Conservation (phyloP, 1,140 invertebrate species). For the Holcopasites calliopsidis region DNA sequence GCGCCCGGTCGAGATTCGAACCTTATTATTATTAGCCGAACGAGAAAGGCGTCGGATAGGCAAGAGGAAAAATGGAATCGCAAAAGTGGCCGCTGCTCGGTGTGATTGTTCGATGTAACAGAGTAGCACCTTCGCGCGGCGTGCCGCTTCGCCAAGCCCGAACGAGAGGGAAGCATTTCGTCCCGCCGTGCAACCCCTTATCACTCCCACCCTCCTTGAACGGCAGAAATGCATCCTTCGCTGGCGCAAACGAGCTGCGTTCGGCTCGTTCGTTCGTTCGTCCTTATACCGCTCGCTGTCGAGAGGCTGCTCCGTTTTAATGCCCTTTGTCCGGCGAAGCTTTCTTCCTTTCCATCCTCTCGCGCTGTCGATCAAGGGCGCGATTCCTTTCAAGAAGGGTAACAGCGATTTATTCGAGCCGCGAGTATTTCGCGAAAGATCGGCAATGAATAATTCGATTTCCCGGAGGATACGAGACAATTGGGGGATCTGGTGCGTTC, state of each 20-base stretch:
- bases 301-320: neutral
- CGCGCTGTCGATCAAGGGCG: neutral
- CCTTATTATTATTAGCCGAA: slow-evolving; percentile 22
- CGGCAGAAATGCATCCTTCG: slow-evolving; percentile 22
- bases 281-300: neutral
- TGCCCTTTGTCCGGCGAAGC: neutral
- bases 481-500: neutral
- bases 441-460: neutral
- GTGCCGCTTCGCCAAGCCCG: neutral
- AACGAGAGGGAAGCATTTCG: neutral
- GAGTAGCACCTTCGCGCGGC: neutral
- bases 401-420: neutral
- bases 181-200: neutral
- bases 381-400: neutral
- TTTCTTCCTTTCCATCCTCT: neutral
- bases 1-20: slow-evolving; percentile 14
- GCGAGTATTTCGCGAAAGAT: neutral
- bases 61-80: neutral
- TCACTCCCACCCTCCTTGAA: neutral
- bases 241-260: neutral
- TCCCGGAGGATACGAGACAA: neutral
- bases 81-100: neutral
- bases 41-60: neutral
- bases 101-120: slow-evolving; percentile 8
- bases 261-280: neutral